These are phyloP conservation scores for Spheniscus humboldti DNA, from an alignment of 2,797 vertebrate species.

Conservation along the genomic window DNA sequence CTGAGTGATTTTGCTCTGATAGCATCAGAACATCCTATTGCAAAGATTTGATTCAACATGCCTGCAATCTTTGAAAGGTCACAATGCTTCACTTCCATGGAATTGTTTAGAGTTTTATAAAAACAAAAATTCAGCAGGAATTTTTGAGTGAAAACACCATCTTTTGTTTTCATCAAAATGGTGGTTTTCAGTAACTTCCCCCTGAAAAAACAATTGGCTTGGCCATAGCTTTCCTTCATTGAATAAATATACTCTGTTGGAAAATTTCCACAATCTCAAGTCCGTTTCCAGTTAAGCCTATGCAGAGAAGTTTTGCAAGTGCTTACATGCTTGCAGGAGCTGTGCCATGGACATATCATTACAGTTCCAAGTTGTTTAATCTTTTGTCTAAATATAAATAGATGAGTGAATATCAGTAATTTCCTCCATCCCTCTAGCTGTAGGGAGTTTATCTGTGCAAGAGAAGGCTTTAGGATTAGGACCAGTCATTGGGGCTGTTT, in stretches of 20 bases:
- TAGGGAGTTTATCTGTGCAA: constrained; percentile 19
- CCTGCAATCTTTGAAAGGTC: background rate
- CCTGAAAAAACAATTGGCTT: background rate
- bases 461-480: constrained; percentile 35
- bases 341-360: background rate
- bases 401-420: constrained; percentile 61
- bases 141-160: background rate
- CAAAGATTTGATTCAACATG: background rate
- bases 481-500: background rate
- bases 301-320: background rate
- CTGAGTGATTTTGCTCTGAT: background rate
- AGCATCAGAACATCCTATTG: background rate
- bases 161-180: background rate
- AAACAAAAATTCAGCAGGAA: background rate
- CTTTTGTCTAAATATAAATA: constrained; percentile 63
- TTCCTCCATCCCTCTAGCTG: constrained; percentile 10
- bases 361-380: constrained; percentile 47
- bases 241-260: background rate
- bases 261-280: background rate
- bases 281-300: background rate
- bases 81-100: background rate
- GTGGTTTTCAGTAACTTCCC: background rate
- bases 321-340: background rate
- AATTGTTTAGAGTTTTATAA: background rate
- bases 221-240: background rate